Percentiles rank a stretch among this genome's conserved stretches.
These are phyloP conservation scores for Stylophora pistillata DNA, from an alignment of 64 coral and sea anemone species.

Conservation along the genomic window DNA sequence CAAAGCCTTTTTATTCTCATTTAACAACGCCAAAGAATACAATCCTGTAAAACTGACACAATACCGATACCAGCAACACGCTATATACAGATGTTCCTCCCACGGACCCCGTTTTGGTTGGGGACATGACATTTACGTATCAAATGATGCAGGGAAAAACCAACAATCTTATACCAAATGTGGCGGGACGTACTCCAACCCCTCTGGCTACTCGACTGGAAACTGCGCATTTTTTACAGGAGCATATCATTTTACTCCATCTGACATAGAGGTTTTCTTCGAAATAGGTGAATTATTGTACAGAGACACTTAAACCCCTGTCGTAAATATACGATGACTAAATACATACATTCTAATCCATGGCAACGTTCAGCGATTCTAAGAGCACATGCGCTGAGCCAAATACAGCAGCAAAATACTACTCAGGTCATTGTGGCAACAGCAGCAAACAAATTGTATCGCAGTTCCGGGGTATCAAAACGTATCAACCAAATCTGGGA, in stretches of 20 bases:
- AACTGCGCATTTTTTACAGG: background rate
- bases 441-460: too few relatives aligned
- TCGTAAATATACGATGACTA: too few relatives aligned
- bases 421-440: too few relatives aligned
- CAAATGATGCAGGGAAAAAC: background rate
- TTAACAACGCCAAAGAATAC: background rate
- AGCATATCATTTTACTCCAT: background rate
- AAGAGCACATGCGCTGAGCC: too few relatives aligned
- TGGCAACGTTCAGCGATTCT: too few relatives aligned
- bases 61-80: background rate
- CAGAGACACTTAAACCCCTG: background rate
- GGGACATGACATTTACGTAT: background rate
- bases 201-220: background rate
- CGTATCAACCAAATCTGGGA: too few relatives aligned
- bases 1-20: constrained; percentile 21
- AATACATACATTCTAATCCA: too few relatives aligned
- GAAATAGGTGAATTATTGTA: background rate
- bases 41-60: constrained; percentile 9
- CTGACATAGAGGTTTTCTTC: constrained; percentile 20
- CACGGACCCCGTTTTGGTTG: constrained; percentile 21
- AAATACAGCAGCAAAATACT: too few relatives aligned
- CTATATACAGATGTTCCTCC: background rate
- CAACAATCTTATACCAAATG: background rate
- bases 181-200: background rate
- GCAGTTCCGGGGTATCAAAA: too few relatives aligned